Percentiles rank a stretch among this genome's conserved stretches.
phyloP scores from a whole-genome alignment of 2,888 invertebrate species.

The Lydus trimaculatus region DNA sequence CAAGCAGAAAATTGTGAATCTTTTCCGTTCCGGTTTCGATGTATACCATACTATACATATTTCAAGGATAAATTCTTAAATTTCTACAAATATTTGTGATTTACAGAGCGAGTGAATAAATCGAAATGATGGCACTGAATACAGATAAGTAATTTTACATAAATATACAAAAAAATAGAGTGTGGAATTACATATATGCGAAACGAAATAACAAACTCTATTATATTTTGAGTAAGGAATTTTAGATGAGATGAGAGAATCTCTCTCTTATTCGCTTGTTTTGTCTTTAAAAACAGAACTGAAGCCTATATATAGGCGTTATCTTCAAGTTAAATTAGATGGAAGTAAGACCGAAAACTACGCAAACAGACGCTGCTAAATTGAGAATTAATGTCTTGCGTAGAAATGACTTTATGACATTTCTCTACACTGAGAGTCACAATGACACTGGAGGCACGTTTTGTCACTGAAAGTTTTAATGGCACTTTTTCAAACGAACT shows the following conservation, averaged over 20 bases:
- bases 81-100: constrained; percentile 18
- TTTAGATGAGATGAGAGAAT: neutral
- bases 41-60: constrained; percentile 6
- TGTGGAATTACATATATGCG: constrained; percentile 8
- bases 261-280: no score
- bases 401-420: constrained; percentile 49
- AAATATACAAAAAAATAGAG: neutral
- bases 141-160: constrained; percentile 29
- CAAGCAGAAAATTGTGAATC: constrained; percentile 32
- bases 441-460: constrained; percentile 38
- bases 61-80: constrained; percentile 27
- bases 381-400: constrained; percentile 53
- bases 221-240: neutral
- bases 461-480: constrained; percentile 44
- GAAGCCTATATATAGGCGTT: constrained; percentile 17
- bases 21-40: constrained; percentile 21
- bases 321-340: constrained; percentile 49
- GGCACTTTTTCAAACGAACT: constrained; percentile 28
- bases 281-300: neutral
- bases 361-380: constrained; percentile 51
- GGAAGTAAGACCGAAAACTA: constrained; percentile 48
- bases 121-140: constrained; percentile 27
- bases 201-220: constrained; percentile 7
- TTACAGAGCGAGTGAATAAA: neutral
- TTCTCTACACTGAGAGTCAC: constrained; percentile 26